Evolutionary conservation across 2,797 vertebrate genomes (phyloP), one percentile per base, ranked within the genome.

Genomic region (Silurus lanzhouensis): DNA sequence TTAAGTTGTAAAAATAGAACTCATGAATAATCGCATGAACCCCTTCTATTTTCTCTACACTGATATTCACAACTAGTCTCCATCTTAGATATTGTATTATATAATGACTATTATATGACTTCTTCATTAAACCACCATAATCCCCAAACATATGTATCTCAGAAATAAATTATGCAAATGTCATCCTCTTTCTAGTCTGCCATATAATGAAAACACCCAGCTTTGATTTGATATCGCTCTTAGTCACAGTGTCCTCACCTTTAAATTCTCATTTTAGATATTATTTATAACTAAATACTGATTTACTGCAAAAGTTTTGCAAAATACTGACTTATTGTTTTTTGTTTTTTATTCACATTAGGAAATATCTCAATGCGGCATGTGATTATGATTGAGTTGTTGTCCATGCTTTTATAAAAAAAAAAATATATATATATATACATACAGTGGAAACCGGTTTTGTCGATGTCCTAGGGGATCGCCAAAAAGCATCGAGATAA

Each of bases 391-490:
- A 60, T 9, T 20, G 31, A 60, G 31, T 31, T 27, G 27, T 27
- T 27, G 27, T 27, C 27, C 64, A 57, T 67, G 80, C 12, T 17
- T 15, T 83, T 58, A 14, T 61, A 83, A 83, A 25, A 38, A 83
- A 82, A 74, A 6, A 31, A 1, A 31, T 31, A 31, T 31, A 31
- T 31, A 31, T 31, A 31, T 31, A 31, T 31, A 31, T 31, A 31
- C 2, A 31, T 31, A n/a, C n/a, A n/a, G n/a, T n/a, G n/a, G n/a
- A n/a, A n/a, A n/a, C n/a, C n/a, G n/a, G n/a, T n/a, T n/a, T n/a
- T n/a, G n/a, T n/a, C n/a, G n/a, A n/a, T n/a, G n/a, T n/a, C n/a
- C n/a, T n/a, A n/a, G n/a, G n/a, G n/a, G n/a, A n/a, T n/a, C n/a
- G n/a, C n/a, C n/a, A n/a, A n/a, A n/a, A n/a, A n/a, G n/a, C n/a